A percentile compares a stretch with the other conserved stretches of the same genome.
Evolutionary conservation across 2,888 invertebrate species (phyloP).

Genomic region (Esperia sulphurella): DNA sequence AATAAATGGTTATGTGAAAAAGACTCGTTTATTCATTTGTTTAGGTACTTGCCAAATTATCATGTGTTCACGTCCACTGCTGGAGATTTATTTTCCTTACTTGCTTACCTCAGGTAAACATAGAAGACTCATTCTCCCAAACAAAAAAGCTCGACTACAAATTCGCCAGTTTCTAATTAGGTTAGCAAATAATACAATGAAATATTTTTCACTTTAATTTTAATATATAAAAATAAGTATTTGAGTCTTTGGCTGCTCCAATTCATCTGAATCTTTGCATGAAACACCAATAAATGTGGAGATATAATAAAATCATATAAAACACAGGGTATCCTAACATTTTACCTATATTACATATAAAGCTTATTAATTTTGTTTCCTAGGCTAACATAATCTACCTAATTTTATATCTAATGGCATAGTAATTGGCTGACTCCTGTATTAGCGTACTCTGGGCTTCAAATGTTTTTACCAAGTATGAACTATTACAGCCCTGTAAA

Average conservation of each 20-base stretch:
- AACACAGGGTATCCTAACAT: neutral
- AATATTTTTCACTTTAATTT: conserved; percentile 16
- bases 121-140: too few species aligned
- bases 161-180: too few species aligned
- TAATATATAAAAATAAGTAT: conserved; percentile 26
- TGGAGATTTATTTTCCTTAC: too few species aligned
- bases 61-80: too few species aligned
- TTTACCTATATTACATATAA: neutral
- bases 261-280: conserved; percentile 10
- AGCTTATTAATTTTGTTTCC: too few species aligned
- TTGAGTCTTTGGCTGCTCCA: conserved; percentile 26
- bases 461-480: too few species aligned
- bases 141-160: too few species aligned
- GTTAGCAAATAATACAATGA: neutral
- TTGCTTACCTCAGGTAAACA: too few species aligned
- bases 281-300: conserved; percentile 1
- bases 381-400: too few species aligned
- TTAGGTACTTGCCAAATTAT: neutral
- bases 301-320: neutral
- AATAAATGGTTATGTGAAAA: conserved; percentile 25
- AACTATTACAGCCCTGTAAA: too few species aligned
- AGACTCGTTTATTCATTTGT: neutral
- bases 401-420: conserved; percentile 1
- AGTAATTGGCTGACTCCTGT: neutral
- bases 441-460: too few species aligned